Percentiles rank a stretch among this genome's conserved stretches.
Evolutionary conservation across 2,797 vertebrate species (phyloP).

Genomic region (Gymnoscopelus braueri): DNA sequence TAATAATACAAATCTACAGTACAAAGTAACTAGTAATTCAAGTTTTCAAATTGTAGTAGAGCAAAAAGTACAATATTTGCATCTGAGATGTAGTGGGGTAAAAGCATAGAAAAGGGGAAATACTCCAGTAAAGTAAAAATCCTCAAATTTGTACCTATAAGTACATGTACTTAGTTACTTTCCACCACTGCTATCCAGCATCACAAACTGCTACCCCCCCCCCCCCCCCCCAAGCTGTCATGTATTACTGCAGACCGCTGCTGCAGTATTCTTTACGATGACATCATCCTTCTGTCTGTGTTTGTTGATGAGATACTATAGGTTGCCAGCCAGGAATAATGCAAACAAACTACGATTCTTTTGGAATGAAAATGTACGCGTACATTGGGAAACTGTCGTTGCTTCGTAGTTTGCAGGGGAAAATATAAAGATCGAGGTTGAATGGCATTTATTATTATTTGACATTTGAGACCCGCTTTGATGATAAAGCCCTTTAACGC

Average conservation of each 20-base stretch:
- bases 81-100: too few relatives aligned
- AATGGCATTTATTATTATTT: conserved; percentile 18
- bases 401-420: too few relatives aligned
- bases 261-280: conserved; percentile 82
- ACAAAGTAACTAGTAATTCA: too few relatives aligned
- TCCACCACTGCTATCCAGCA: not conserved
- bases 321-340: conserved; percentile 41
- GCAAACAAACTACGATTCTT: conserved; percentile 46
- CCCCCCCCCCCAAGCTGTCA: conserved; percentile 58
- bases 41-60: too few relatives aligned
- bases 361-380: conserved; percentile 5
- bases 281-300: conserved; percentile 74
- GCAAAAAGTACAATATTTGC: too few relatives aligned
- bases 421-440: not conserved
- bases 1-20: too few relatives aligned
- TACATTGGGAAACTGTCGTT: not conserved
- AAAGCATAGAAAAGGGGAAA: too few relatives aligned
- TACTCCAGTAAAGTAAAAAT: too few relatives aligned
- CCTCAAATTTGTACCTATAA: too few relatives aligned
- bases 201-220: conserved; percentile 42
- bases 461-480: conserved; percentile 45
- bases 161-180: too few relatives aligned
- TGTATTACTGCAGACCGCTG: conserved; percentile 74
- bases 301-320: conserved; percentile 57
- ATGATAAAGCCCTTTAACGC: conserved; percentile 63